A percentile compares a stretch with the other conserved stretches of the same genome.
Conservation (phyloP, 2,797 vertebrate genomes). For the Coranthus polyacanthus region DNA sequence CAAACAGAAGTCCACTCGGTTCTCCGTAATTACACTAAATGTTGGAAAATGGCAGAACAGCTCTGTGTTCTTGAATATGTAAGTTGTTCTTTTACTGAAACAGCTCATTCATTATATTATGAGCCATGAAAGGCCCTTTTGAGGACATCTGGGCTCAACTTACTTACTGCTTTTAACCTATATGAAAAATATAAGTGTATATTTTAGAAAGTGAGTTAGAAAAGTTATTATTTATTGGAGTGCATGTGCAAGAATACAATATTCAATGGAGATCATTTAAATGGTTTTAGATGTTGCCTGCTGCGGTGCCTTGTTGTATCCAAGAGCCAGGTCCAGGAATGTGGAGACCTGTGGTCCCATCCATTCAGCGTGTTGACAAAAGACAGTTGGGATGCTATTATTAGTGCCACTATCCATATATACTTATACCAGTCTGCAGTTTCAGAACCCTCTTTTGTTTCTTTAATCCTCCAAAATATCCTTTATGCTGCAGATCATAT, state of each 20-base stretch:
- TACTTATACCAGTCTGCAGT: slow-evolving; percentile 46
- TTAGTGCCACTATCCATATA: slow-evolving; percentile 56
- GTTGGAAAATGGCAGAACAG: slow-evolving; percentile 14
- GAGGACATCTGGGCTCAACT: slow-evolving; percentile 9
- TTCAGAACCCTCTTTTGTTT: slow-evolving; percentile 50
- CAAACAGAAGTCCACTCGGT: slow-evolving; percentile 12
- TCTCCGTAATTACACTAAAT: slow-evolving; percentile 36
- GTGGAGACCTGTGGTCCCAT: slow-evolving; percentile 75
- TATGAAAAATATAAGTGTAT: slow-evolving; percentile 22
- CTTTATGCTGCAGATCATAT: slow-evolving; percentile 57
- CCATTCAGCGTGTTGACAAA: slow-evolving; percentile 66
- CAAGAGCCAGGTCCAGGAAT: slow-evolving; percentile 77
- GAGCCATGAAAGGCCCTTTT: slow-evolving; percentile 20
- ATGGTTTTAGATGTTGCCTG: slow-evolving; percentile 56
- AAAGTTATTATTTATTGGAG: slow-evolving; percentile 6
- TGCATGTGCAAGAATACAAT: slow-evolving; percentile 45
- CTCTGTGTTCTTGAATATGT: slow-evolving; percentile 18
- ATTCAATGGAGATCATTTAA: slow-evolving; percentile 35
- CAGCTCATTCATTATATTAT: slow-evolving; percentile 25
- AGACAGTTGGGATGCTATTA: slow-evolving; percentile 71
- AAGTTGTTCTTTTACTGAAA: slow-evolving; percentile 34
- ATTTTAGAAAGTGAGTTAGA: slow-evolving; percentile 8
- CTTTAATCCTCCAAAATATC: slow-evolving; percentile 52
- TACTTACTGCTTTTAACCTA: slow-evolving; percentile 11
- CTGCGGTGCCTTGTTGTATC: slow-evolving; percentile 76